phyloP scores from a whole-genome alignment of 2,888 invertebrate genomes.

The Lepetodrilus schrolli region DNA sequence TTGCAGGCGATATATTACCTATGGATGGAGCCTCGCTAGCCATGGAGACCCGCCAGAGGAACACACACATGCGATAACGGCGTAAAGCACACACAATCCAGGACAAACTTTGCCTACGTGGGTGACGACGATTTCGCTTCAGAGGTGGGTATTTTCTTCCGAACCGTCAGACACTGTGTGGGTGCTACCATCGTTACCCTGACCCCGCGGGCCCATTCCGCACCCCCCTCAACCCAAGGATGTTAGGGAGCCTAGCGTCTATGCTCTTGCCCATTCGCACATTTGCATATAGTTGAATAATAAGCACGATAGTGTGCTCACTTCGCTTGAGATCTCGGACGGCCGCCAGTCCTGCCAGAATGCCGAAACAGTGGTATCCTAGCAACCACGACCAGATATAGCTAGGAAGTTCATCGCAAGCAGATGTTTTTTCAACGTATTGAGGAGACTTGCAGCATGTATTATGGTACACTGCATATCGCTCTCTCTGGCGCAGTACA shows the following conservation, averaged over 20 bases:
- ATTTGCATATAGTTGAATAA: conserved; percentile 18
- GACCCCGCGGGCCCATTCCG: conserved; percentile 34
- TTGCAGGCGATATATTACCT: neutral
- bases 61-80: conserved; percentile 7
- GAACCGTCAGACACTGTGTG: conserved; percentile 1
- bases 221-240: conserved; percentile 10
- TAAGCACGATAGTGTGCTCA: neutral
- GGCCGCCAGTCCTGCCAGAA: conserved; percentile 8
- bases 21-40: conserved; percentile 14
- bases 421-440: conserved; percentile 12
- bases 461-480: conserved; percentile 2
- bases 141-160: conserved; percentile 18
- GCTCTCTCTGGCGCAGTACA: neutral
- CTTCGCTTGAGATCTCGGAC: neutral
- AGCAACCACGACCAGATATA: conserved; percentile 20
- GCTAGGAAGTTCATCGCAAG: conserved; percentile 7
- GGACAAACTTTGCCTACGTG: neutral
- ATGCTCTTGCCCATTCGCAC: conserved; percentile 1
- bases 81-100: conserved; percentile 2
- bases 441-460: neutral
- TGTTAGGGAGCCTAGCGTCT: conserved; percentile 1
- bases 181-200: conserved; percentile 33
- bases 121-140: neutral
- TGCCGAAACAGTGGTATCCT: neutral
- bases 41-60: neutral